Evolutionary conservation across 2,113 vertebrate species (phyloP).

Genomic region (Myrmophylax atrothorax): DNA sequence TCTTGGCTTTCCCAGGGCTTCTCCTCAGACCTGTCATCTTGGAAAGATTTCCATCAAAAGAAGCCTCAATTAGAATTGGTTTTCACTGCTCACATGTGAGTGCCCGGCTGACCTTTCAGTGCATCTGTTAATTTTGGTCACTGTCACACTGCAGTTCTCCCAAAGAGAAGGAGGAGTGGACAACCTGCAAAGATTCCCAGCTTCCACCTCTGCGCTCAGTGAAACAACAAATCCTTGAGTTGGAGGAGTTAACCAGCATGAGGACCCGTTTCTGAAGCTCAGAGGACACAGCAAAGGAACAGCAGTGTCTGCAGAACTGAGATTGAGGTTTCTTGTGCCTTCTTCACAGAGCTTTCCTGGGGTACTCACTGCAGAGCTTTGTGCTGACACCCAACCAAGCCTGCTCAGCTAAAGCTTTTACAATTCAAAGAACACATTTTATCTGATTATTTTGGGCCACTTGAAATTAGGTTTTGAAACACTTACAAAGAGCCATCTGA

Average conservation of each 20-base stretch:
- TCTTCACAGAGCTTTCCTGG: not conserved
- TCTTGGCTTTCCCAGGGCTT: not conserved
- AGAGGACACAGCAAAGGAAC: not conserved
- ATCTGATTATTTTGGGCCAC: not conserved
- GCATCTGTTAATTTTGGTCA: not conserved
- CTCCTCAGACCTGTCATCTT: not conserved
- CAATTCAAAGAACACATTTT: not conserved
- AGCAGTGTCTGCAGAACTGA: not conserved
- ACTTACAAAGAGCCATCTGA: constrained; percentile 8
- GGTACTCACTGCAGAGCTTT: not conserved
- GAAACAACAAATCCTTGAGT: not conserved
- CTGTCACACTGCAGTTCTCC: not conserved
- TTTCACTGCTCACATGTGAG: not conserved
- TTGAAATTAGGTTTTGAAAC: constrained; percentile 15
- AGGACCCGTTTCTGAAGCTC: not conserved
- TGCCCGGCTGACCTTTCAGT: not conserved
- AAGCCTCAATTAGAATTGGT: not conserved
- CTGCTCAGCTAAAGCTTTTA: not conserved
- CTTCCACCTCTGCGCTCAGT: not conserved
- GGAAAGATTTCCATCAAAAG: not conserved
- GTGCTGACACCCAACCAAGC: not conserved
- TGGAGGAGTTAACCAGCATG: not conserved
- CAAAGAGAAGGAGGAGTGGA: not conserved
- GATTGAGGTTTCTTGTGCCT: not conserved
- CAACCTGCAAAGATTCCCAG: not conserved